Conservation (phyloP, 1,140 invertebrate genomes). For the Eulimnadia texana region DNA sequence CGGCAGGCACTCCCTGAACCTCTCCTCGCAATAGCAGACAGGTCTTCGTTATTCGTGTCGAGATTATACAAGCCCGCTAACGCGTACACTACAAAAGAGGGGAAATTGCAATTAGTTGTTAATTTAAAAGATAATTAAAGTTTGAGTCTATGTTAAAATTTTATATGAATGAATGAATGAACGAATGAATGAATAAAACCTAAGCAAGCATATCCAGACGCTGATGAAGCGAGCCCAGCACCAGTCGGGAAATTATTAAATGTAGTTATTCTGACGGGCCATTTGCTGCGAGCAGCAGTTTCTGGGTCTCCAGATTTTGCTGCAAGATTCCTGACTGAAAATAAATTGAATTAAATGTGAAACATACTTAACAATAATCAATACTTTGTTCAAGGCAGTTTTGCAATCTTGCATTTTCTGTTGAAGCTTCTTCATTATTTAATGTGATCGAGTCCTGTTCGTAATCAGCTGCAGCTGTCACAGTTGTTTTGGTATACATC, state of each 20-base stretch:
- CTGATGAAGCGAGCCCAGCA: slow-evolving; percentile 92
- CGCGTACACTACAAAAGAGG: slow-evolving; percentile 42
- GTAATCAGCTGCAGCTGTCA: slow-evolving; percentile 54
- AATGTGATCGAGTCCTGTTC: slow-evolving; percentile 70
- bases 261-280: slow-evolving; percentile 77
- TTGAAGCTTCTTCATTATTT: slow-evolving; percentile 50
- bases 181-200: too few species aligned
- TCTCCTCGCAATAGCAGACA: slow-evolving; percentile 65
- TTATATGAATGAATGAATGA: background rate
- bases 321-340: slow-evolving; percentile 24
- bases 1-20: slow-evolving; percentile 95
- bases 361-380: background rate
- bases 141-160: too few species aligned
- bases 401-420: slow-evolving; percentile 10
- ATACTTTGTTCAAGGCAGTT: slow-evolving; percentile 3
- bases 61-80: slow-evolving; percentile 62
- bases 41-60: slow-evolving; percentile 42
- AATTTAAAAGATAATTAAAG: too few species aligned
- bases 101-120: too few species aligned
- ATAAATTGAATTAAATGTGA: slow-evolving; percentile 13
- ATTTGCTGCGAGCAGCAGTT: slow-evolving; percentile 26
- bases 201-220: slow-evolving; percentile 90
- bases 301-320: slow-evolving; percentile 15
- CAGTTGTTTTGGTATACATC: slow-evolving; percentile 82
- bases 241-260: slow-evolving; percentile 98